phyloP scores from a whole-genome alignment of 2,797 vertebrate species.

The Catamblyrhynchus diadema region DNA sequence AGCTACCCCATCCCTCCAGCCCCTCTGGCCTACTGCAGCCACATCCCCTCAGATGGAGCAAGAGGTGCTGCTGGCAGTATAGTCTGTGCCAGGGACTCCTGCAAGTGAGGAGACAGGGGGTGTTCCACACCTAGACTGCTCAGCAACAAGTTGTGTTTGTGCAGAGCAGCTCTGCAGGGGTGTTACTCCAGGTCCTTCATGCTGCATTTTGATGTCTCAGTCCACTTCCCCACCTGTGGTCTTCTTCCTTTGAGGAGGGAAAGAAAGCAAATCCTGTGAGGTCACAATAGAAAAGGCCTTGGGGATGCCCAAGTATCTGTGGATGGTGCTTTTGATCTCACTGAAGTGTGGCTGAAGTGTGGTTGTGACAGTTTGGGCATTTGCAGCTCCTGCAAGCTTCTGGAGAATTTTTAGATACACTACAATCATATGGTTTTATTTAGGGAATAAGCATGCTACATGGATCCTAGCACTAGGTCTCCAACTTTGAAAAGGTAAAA shows the following conservation, averaged over 20 bases:
- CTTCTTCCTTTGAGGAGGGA: not conserved
- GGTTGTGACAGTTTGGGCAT: not conserved
- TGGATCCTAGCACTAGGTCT: not conserved
- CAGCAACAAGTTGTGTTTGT: not conserved
- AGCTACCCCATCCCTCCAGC: not conserved
- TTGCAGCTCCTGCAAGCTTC: not conserved
- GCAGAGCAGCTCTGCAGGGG: not conserved
- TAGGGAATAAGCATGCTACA: not conserved
- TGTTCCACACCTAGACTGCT: not conserved
- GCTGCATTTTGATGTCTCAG: not conserved
- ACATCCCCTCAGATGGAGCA: not conserved
- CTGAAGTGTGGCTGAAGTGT: not conserved
- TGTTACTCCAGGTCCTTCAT: not conserved
- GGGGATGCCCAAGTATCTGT: not conserved
- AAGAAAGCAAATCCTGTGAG: not conserved
- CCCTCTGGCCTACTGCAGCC: not conserved
- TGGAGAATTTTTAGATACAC: not conserved
- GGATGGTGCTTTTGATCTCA: not conserved
- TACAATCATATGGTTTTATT: not conserved
- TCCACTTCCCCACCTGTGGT: not conserved
- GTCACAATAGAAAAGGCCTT: not conserved
- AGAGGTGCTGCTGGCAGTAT: not conserved
- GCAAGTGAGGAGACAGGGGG: not conserved
- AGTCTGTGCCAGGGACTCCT: not conserved
- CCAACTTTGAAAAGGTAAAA: not conserved